Base-by-base conservation (phyloP, 2,888 invertebrate species). In the Zaprionus obscuricornis region DNA sequence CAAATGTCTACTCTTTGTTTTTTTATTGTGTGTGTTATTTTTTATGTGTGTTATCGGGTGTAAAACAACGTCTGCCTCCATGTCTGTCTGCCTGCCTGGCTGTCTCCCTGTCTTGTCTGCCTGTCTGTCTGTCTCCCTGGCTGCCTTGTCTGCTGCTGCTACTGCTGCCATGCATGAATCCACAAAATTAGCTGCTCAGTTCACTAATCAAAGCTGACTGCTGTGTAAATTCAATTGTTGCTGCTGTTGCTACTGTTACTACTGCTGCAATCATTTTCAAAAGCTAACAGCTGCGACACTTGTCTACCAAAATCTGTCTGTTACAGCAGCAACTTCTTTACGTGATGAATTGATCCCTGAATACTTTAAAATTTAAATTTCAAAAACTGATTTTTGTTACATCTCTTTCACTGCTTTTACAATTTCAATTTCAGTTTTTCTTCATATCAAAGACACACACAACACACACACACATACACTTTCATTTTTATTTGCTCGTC, bases 131-230 rank as follows among this genome's bases (percentile, higher is more conserved):
- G 0, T 13, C 7, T 18, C 16, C 18, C n/a, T 24, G 11, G 10
- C 3, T 46, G 24, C 24, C 29, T 3, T 29, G 3, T 34, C 11
- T 13, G 16, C 3, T 16, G 11, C 17, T 43, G 8, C 2, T 34
- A n/a, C n/a, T n/a, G n/a, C n/a, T n/a, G n/a, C n/a, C 50, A 55
- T 33, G 52, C 56, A 47, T 34, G 47, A 52, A 42, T 50, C 56
- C 52, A 14, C 16, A 27, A 50, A 42, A 27, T 40, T 49, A 43
- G 27, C 20, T n/a, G n/a, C 40, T 42, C 26, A 46, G 13, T 18
- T 50, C 24, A 46, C 14, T 36, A 51, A 62, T 47, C 36, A 51
- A 63, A 63, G 63, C 56, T 47, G 43, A 17, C 39, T 52, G 52
- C 58, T 58, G 22, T 16, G 40, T n/a, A 33, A 31, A 20, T 18